Conservation (phyloP, 1,140 invertebrate species). For the Pissodes strobi region DNA sequence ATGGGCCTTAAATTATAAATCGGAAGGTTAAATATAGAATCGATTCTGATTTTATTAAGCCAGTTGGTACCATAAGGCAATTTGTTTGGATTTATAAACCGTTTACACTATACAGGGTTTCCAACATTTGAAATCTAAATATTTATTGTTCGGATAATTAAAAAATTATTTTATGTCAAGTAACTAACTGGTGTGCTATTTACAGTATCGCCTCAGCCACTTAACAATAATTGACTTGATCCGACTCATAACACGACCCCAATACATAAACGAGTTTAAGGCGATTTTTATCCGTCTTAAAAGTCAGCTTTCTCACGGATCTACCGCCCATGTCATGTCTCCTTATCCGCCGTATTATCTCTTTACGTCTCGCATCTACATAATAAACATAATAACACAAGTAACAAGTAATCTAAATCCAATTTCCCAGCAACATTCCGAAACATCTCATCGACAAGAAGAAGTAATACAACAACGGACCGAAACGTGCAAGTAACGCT, state of each 20-base stretch:
- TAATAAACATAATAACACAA: constrained; percentile 29
- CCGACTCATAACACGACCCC: too few species aligned
- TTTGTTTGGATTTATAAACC: too few species aligned
- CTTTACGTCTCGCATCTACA: constrained; percentile 22
- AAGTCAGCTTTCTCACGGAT: constrained; percentile 20
- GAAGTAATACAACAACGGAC: constrained; percentile 1
- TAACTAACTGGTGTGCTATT: too few species aligned
- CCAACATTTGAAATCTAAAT: too few species aligned
- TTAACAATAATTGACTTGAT: too few species aligned
- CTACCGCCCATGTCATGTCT: constrained; percentile 13
- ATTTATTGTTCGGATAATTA: too few species aligned
- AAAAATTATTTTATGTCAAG: too few species aligned
- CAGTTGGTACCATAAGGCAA: constrained; percentile 5
- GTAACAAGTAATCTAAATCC: constrained; percentile 24
- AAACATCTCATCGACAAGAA: constrained; percentile 3
- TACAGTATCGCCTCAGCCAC: too few species aligned
- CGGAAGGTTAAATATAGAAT: neutral
- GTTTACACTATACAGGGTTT: too few species aligned
- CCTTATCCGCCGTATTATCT: constrained; percentile 22
- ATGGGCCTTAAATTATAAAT: constrained; percentile 9
- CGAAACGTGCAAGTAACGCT: constrained; percentile 20
- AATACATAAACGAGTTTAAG: neutral
- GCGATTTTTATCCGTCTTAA: constrained; percentile 15
- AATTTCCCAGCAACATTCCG: constrained; percentile 26
- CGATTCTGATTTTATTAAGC: neutral